Percentiles rank a stretch among this genome's conserved stretches.
Conservation (phyloP, 2,888 invertebrate species). For the Caenorhabditis auriculariae region DNA sequence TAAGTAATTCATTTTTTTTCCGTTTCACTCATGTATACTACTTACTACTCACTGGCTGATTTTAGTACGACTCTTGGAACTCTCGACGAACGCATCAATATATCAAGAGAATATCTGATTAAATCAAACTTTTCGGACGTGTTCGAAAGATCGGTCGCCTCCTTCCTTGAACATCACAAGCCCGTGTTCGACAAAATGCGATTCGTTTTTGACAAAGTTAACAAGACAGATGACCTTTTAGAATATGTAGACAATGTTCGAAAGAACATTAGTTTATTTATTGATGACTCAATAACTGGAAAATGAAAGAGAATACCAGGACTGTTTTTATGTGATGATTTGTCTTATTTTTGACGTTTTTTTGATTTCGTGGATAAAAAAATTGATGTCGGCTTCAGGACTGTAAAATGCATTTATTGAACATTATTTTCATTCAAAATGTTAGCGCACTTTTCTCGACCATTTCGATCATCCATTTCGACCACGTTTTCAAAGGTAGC, state of each 20-base stretch:
- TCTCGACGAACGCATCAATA: conserved; percentile 19
- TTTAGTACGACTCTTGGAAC: conserved; percentile 18
- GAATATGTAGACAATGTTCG: conserved; percentile 28
- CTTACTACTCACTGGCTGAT: too few relatives aligned
- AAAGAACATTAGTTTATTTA: conserved; percentile 21
- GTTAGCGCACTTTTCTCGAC: too few relatives aligned
- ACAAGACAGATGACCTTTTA: conserved; percentile 17
- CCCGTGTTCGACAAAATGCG: conserved; percentile 8
- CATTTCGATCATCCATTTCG: too few relatives aligned
- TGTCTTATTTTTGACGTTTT: too few relatives aligned
- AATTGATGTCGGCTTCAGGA: conserved; percentile 5
- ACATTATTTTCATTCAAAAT: too few relatives aligned
- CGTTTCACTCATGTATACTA: conserved; percentile 7
- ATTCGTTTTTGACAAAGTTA: conserved; percentile 10
- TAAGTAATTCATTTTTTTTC: too few relatives aligned
- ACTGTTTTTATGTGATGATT: too few relatives aligned
- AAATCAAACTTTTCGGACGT: conserved; percentile 15
- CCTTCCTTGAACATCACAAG: conserved; percentile 16
- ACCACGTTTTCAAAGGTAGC: too few relatives aligned
- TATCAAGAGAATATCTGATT: conserved; percentile 15
- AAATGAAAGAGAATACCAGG: too few relatives aligned
- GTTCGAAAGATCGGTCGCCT: conserved; percentile 9
- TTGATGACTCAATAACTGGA: too few relatives aligned
- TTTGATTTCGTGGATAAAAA: too few relatives aligned
- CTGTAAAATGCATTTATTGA: conserved; percentile 5